Evolutionary conservation across 2,888 invertebrate species (phyloP).

Genomic region (Pristionchus fissidentatus): DNA sequence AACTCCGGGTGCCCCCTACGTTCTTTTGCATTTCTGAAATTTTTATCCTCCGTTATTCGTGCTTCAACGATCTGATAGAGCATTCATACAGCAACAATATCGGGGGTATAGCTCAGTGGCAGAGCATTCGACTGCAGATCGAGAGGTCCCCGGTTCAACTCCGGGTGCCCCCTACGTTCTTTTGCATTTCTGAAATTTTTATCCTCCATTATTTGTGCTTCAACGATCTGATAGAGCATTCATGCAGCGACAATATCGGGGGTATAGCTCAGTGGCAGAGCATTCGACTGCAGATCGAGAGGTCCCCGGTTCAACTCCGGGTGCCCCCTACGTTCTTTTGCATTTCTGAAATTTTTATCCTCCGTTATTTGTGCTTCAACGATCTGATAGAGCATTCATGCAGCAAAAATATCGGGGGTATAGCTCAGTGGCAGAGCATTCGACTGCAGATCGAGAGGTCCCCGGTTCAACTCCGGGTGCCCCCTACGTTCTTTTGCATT

Average conservation of each 20-base stretch:
- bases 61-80: no score
- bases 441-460: slow-evolving; percentile 75
- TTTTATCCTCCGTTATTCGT: no score
- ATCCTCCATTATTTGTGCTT: no score
- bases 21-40: no score
- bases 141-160: slow-evolving; percentile 74
- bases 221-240: no score
- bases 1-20: slow-evolving; percentile 61
- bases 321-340: slow-evolving; percentile 62
- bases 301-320: slow-evolving; percentile 73
- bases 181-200: no score
- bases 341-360: no score
- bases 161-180: slow-evolving; percentile 65
- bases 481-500: slow-evolving; percentile 59
- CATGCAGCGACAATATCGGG: no score
- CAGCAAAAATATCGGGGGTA: slow-evolving; percentile 60
- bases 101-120: slow-evolving; percentile 74
- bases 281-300: slow-evolving; percentile 75
- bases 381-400: no score
- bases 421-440: slow-evolving; percentile 75
- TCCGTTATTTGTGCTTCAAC: no score
- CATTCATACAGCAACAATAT: no score
- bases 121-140: slow-evolving; percentile 75
- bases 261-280: slow-evolving; percentile 75
- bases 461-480: slow-evolving; percentile 72